Percentiles rank a stretch among this genome's conserved stretches.
Evolutionary conservation across 2,113 vertebrate genomes (phyloP).

Genomic region (Helogale parvula): DNA sequence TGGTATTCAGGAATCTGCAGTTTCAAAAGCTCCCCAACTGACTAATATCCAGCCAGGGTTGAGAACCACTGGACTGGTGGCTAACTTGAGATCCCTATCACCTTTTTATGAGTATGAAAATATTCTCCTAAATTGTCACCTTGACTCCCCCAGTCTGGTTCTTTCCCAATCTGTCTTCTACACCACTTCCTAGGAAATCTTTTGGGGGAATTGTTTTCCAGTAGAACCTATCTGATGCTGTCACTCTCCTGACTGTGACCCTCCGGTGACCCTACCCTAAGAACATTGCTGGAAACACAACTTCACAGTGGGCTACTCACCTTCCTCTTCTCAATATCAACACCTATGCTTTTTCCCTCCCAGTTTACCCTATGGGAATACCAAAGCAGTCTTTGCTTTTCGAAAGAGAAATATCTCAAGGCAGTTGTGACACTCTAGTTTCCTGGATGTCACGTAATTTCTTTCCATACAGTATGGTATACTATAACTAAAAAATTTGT

Average conservation of each 20-base stretch:
- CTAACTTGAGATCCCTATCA: background rate
- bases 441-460: slow-evolving; percentile 21
- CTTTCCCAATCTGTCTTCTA: background rate
- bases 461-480: background rate
- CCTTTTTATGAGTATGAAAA: background rate
- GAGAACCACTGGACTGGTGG: background rate
- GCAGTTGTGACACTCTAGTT: background rate
- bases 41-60: background rate
- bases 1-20: background rate
- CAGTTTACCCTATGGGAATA: background rate
- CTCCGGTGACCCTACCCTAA: background rate
- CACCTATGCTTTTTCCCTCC: background rate
- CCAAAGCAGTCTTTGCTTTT: background rate
- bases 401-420: background rate
- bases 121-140: background rate
- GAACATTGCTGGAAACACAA: background rate
- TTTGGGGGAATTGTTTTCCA: background rate
- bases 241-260: background rate
- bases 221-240: background rate
- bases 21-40: background rate
- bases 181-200: background rate
- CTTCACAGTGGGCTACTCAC: rapidly evolving
- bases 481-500: background rate
- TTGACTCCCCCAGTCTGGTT: background rate
- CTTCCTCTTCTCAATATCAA: background rate